A percentile compares a stretch with the other conserved stretches of the same genome.
phyloP scores from a whole-genome alignment of 2,797 vertebrate species.

The Danio choprae region DNA sequence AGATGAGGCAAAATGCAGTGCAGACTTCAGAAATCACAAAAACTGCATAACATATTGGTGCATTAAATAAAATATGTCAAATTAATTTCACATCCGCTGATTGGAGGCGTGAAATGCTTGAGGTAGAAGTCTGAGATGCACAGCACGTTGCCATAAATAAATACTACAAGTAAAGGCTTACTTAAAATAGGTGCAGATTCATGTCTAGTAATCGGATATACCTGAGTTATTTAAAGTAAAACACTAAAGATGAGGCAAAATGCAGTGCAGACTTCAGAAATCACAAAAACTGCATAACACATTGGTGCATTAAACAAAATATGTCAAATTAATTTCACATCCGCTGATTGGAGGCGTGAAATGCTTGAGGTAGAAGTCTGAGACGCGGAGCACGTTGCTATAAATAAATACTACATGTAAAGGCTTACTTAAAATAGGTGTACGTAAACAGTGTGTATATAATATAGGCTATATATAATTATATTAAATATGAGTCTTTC shows the following conservation, averaged over 20 bases:
- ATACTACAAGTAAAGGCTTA: constrained; percentile 74
- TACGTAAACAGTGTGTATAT: constrained; percentile 62
- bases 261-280: neutral
- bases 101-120: constrained; percentile 1
- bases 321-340: neutral
- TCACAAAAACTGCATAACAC: too few relatives aligned
- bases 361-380: neutral
- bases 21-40: constrained; percentile 4
- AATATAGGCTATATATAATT: constrained; percentile 64
- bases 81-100: neutral
- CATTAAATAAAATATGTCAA: too few relatives aligned
- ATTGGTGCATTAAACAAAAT: too few relatives aligned
- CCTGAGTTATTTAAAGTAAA: constrained; percentile 21
- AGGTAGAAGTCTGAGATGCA: constrained; percentile 44
- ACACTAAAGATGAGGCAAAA: neutral
- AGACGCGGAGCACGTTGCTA: constrained; percentile 67
- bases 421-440: constrained; percentile 73
- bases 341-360: constrained; percentile 3
- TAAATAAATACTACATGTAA: constrained; percentile 71
- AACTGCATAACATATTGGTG: too few relatives aligned
- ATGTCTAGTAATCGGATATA: neutral
- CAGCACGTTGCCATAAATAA: constrained; percentile 67
- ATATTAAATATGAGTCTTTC: constrained; percentile 79
- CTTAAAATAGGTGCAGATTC: constrained; percentile 73
- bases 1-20: neutral